A percentile compares a stretch with the other conserved stretches of the same genome.
Conservation (phyloP, 2,888 invertebrate genomes). For the Pogonocherus hispidulus region DNA sequence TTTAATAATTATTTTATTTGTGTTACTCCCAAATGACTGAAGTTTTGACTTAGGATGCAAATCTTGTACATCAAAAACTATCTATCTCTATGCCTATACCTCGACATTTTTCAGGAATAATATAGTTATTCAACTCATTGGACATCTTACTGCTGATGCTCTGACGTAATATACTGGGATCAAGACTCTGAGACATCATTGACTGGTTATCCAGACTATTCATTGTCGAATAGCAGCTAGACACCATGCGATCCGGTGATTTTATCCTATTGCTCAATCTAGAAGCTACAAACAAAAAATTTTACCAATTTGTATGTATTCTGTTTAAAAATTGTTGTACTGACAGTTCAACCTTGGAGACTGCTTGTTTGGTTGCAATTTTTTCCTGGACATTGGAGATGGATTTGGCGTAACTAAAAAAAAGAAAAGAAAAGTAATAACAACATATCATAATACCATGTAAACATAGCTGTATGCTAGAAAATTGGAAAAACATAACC, state of each 20-base stretch:
- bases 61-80: no score
- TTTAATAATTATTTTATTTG: no score
- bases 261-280: conserved; percentile 67
- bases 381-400: conserved; percentile 66
- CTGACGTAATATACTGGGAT: conserved; percentile 72
- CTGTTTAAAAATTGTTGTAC: conserved; percentile 44
- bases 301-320: no score
- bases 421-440: no score
- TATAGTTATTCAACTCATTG: conserved; percentile 51
- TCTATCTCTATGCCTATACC: no score
- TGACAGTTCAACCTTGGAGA: conserved; percentile 70
- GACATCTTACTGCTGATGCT: conserved; percentile 59
- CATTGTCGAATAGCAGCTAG: conserved; percentile 76
- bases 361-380: conserved; percentile 68
- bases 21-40: no score
- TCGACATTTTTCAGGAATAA: conserved; percentile 58
- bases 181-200: conserved; percentile 76
- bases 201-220: conserved; percentile 59
- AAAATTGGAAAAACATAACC: no score
- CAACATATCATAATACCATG: no score
- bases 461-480: no score
- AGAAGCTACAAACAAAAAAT: conserved; percentile 63
- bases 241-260: conserved; percentile 82
- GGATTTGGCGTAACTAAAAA: conserved; percentile 65
- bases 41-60: no score